Evolutionary conservation across 2,888 invertebrate genomes (phyloP).

Genomic region (Shargacucullia verbasci): DNA sequence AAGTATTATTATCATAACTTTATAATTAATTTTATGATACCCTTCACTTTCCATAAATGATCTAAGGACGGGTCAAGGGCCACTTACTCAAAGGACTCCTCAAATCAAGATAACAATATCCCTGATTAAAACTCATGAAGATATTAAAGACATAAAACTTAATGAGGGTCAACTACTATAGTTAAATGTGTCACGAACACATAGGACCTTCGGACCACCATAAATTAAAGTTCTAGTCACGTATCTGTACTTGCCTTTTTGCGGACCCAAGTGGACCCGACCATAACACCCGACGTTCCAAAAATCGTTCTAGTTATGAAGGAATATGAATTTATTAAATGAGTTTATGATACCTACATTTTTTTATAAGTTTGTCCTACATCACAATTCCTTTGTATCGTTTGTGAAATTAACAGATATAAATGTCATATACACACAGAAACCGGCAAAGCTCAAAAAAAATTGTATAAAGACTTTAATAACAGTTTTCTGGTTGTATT

Average conservation of each 20-base stretch:
- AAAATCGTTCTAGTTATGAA: slow-evolving; percentile 13
- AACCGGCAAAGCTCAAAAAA: too few species aligned
- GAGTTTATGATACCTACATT: not conserved
- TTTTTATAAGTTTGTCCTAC: too few species aligned
- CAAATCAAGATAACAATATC: slow-evolving; percentile 16
- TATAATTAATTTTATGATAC: too few species aligned
- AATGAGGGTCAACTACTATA: slow-evolving; percentile 27
- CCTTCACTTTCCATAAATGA: not conserved
- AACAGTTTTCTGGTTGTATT: too few species aligned
- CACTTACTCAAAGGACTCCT: slow-evolving; percentile 18
- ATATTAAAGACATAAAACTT: slow-evolving; percentile 32
- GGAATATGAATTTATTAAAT: slow-evolving; percentile 16
- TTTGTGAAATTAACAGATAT: too few species aligned
- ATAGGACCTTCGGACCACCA: slow-evolving; percentile 11
- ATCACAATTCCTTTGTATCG: too few species aligned
- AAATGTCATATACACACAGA: too few species aligned
- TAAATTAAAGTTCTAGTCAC: slow-evolving; percentile 39
- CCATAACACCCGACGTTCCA: slow-evolving; percentile 23
- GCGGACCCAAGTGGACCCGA: slow-evolving; percentile 36
- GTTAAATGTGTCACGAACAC: slow-evolving; percentile 22
- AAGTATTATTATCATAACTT: not conserved
- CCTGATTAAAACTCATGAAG: slow-evolving; percentile 21
- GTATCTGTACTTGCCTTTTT: slow-evolving; percentile 35
- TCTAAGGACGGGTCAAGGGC: not conserved
- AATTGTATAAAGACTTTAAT: too few species aligned